Evolutionary conservation across 2,113 vertebrate species (phyloP), one percentile per base, ranked within the genome.

Genomic region (Calypte anna): DNA sequence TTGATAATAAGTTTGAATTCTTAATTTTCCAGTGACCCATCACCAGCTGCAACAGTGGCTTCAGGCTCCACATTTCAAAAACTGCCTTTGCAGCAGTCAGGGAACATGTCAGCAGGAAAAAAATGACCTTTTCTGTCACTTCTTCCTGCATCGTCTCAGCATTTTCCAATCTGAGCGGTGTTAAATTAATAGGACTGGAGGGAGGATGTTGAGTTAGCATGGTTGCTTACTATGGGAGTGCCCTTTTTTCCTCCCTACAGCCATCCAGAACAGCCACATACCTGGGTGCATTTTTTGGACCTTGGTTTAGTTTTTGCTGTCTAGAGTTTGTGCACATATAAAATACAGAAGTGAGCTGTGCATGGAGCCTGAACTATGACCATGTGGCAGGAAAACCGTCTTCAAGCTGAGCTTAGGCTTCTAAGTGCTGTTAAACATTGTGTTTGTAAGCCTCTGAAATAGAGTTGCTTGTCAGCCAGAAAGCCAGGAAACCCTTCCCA

Each of bases 121-220:
- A 93, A 43, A 80, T 90, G 94, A 95, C 96, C 94, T 97, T 96
- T 93, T 18, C 62, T 93, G 84, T 96, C 96, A 89, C 91, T 94
- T 30, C 70, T 92, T 88, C 73, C 58, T 91, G n/a, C 67, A 76
- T 77, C 33, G 36, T 91, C 61, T 82, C 83, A 91, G 86, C 91
- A 43, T 93, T 93, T 95, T 95, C 72, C 82, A 53, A 51, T 88
- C 73, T 0, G 1, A 88, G 82, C 40, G 51, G 40, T 86, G 82
- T 92, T 95, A 96, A 95, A 97, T 95, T 67, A 78, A 36, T 23
- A 84, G 44, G 20, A 72, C 63, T 84, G 58, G 68, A 86, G 76
- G 76, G 44, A 88, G 54, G 72, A 68, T 70, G 72, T 70, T 78
- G 91, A 91, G 86, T 80, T 83, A 91, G 23, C 54, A 59, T 33